These are phyloP conservation scores for Myiagra hebetior DNA, from an alignment of 2,113 vertebrate genomes.

Conservation along the genomic window DNA sequence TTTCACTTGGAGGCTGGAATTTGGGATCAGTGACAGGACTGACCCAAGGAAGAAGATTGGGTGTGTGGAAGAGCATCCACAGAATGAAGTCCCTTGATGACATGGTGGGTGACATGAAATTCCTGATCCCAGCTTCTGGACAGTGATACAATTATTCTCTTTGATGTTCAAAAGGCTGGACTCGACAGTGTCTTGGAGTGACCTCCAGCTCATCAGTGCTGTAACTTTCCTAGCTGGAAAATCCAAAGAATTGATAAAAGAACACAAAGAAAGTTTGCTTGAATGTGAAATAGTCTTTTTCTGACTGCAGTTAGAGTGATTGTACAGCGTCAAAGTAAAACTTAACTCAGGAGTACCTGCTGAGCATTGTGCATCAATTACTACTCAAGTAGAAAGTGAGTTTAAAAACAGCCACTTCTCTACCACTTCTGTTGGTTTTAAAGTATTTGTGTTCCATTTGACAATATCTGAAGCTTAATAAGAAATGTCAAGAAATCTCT, in stretches of 20 bases:
- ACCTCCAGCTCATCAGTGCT: not conserved
- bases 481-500: not conserved
- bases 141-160: not conserved
- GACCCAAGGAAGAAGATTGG: fast-evolving
- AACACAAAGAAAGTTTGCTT: not conserved
- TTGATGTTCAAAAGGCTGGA: not conserved
- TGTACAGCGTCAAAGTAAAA: not conserved
- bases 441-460: conserved; percentile 3
- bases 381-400: not conserved
- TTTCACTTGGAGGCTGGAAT: not conserved
- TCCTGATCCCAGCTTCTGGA: not conserved
- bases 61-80: not conserved
- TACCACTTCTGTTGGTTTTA: not conserved
- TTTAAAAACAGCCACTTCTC: not conserved
- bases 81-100: not conserved
- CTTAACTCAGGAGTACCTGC: not conserved
- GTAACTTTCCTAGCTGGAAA: not conserved
- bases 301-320: not conserved
- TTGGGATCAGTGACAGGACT: not conserved
- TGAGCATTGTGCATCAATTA: not conserved
- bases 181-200: not conserved
- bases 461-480: not conserved
- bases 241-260: not conserved
- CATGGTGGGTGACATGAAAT: not conserved
- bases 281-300: not conserved